Evolutionary conservation across 2,797 vertebrate species (phyloP), one percentile per base, ranked within the genome.

Genomic region (Poeciliopsis paucimaculata): DNA sequence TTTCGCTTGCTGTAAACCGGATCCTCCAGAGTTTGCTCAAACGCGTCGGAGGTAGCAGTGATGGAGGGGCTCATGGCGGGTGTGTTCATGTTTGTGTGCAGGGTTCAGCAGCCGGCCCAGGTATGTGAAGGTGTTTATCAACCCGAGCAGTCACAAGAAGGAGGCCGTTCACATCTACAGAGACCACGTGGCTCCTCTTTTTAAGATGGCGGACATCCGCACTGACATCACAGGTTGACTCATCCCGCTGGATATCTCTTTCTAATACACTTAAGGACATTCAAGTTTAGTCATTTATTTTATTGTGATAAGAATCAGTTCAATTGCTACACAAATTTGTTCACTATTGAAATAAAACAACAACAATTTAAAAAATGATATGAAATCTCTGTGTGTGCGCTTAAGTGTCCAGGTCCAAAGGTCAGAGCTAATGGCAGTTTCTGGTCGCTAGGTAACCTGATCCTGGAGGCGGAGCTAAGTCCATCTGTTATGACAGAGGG

Each of bases 61-160:
- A 71, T 46, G 41, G n/a, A 46, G 68, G 34, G 11, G 55, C 49
- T 55, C 26, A 53, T 31, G 4, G 43, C 9, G 23, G 3, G 28
- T 26, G 36, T n/a, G 39, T 53, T 20, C 76, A 31, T 79, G 76
- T 53, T 68, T 74, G 10, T 62, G 1, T 34, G 26, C 43, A 92
- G 92, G 77, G 8, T 82, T 88, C 77, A 87, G 78, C 45, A 78
- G 26, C n/a, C 92, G 93, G 43, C 98, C 98, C 72, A 97, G 95
- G 88, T 96, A 93, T 39, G 89, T 99, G 49, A 98, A 98, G 93
- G 96, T 99, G 51, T 96, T 99, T 79, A 96, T 99, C 85, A 99
- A 99, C 92, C 97, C 98, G 36, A 94, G 90, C 86, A 98, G 98
- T 89, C 97, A 98, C 91, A 97, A 95, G 91, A 98, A 96, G 91